These are phyloP conservation scores for Antedon bifida DNA, from an alignment of 35 echinoderm and acorn worm species.

Conservation along the genomic window DNA sequence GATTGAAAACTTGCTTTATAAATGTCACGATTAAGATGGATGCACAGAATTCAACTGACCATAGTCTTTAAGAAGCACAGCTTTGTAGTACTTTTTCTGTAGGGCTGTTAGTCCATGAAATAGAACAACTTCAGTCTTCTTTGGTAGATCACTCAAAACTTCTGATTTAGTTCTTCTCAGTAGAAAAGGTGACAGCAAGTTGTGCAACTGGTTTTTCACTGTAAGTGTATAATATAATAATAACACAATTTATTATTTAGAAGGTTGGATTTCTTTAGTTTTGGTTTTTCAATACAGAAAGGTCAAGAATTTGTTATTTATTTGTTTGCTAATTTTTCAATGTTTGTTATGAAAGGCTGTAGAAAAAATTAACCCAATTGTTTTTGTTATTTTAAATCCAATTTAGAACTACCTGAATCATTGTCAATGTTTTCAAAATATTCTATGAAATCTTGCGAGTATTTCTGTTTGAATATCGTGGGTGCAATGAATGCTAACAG, in stretches of 20 bases:
- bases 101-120: constrained; percentile 77
- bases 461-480: constrained; percentile 37
- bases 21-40: too few relatives aligned
- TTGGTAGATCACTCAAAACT: constrained; percentile 82
- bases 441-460: constrained; percentile 56
- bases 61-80: constrained; percentile 66
- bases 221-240: neutral
- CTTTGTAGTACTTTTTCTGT: constrained; percentile 96
- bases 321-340: too few relatives aligned
- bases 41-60: constrained; percentile 34
- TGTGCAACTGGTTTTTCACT: constrained; percentile 63
- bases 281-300: too few relatives aligned
- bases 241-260: too few relatives aligned
- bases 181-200: constrained; percentile 65
- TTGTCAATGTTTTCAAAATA: constrained; percentile 41
- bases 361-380: too few relatives aligned
- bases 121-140: constrained; percentile 78
- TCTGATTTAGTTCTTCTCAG: constrained; percentile 78
- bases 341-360: too few relatives aligned
- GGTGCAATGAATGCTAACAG: constrained; percentile 78
- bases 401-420: constrained; percentile 32
- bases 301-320: too few relatives aligned
- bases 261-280: too few relatives aligned
- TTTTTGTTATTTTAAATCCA: too few relatives aligned
- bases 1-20: too few relatives aligned